phyloP scores from a whole-genome alignment of 2,113 vertebrate species.

The Cranoglanis bouderius region DNA sequence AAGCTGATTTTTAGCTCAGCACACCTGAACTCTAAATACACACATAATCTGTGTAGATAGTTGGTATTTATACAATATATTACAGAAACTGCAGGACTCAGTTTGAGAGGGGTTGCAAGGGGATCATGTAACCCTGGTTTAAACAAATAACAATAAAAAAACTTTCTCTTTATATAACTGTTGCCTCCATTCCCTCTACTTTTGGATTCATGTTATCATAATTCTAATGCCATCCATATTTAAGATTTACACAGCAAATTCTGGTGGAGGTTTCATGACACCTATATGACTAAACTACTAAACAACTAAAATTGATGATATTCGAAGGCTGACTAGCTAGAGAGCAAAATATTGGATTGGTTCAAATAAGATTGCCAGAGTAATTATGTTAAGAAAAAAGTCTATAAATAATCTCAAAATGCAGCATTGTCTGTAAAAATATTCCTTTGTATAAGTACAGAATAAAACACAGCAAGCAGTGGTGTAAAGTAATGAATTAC shows the following conservation, averaged over 20 bases:
- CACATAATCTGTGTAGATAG: background rate
- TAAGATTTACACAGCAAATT: background rate
- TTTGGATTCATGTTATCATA: background rate
- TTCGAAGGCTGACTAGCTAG: background rate
- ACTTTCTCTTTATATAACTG: background rate
- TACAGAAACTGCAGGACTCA: background rate
- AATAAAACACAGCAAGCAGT: background rate
- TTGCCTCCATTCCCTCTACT: background rate
- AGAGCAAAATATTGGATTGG: background rate
- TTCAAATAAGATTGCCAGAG: background rate
- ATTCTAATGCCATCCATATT: background rate
- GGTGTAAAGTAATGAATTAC: too few species aligned
- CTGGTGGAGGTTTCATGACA: background rate
- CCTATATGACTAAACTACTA: too few species aligned
- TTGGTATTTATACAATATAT: background rate
- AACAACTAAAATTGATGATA: background rate
- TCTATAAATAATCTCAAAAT: background rate
- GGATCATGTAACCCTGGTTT: background rate
- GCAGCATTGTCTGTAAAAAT: background rate
- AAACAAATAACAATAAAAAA: background rate
- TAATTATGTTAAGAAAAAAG: background rate
- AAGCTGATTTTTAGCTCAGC: background rate
- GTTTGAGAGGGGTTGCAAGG: background rate
- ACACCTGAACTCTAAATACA: slow-evolving; percentile 18
- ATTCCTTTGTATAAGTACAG: background rate